Percentiles rank a stretch among this genome's conserved stretches.
Evolutionary conservation across 2,797 vertebrate genomes (phyloP).

Genomic region (Typhlichthys eigenmanni): DNA sequence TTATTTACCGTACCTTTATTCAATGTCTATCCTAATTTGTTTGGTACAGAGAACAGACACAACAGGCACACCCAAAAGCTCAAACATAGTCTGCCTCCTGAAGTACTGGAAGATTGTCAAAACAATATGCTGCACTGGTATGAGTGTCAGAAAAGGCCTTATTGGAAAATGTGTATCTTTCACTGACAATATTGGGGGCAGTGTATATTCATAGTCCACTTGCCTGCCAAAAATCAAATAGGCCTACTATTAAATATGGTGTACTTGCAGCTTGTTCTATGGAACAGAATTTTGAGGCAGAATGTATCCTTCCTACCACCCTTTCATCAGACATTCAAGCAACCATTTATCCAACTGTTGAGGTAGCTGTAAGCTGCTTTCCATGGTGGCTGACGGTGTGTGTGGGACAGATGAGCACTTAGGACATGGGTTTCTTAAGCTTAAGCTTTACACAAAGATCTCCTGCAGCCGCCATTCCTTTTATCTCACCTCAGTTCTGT

Average conservation of each 20-base stretch:
- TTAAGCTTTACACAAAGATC: constrained; percentile 66
- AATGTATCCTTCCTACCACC: constrained; percentile 27
- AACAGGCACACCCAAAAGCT: neutral
- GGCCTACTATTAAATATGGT: constrained; percentile 12
- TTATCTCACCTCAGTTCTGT: constrained; percentile 66
- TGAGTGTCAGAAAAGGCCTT: constrained; percentile 1
- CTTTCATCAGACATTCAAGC: constrained; percentile 39
- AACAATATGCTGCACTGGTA: neutral
- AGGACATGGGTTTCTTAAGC: constrained; percentile 63
- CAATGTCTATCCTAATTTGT: constrained; percentile 1
- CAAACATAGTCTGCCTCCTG: constrained; percentile 6
- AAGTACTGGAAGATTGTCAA: constrained; percentile 7
- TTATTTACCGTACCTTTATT: neutral
- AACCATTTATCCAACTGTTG: constrained; percentile 57
- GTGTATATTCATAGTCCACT: constrained; percentile 37
- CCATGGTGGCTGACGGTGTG: constrained; percentile 60
- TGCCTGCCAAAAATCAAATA: constrained; percentile 47
- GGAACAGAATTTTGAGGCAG: constrained; percentile 27
- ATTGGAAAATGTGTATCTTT: constrained; percentile 17
- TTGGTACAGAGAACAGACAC: neutral
- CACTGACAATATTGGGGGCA: constrained; percentile 21
- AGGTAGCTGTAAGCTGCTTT: constrained; percentile 66
- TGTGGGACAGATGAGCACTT: constrained; percentile 59
- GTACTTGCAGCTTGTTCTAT: constrained; percentile 35
- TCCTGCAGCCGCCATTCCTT: constrained; percentile 52